Percentiles rank a stretch among this genome's conserved stretches.
These are phyloP conservation scores for Trinorchestia longiramus DNA, from an alignment of 1,140 invertebrate genomes.

Conservation along the genomic window DNA sequence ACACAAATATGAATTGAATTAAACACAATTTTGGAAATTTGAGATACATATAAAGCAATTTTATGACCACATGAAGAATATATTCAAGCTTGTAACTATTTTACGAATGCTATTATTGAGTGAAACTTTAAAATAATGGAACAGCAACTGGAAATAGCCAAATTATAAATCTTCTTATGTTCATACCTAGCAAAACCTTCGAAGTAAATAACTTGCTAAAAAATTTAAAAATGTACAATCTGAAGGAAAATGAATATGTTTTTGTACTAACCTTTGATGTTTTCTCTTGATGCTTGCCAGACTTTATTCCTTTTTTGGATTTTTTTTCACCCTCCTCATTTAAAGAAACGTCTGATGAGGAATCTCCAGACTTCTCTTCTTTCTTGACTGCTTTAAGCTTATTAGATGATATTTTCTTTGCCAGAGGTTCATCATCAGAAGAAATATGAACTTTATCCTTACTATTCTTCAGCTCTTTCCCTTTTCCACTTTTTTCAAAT, in stretches of 20 bases:
- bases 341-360: neutral
- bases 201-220: too few species aligned
- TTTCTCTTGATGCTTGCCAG: neutral
- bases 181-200: neutral
- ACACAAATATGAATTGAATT: neutral
- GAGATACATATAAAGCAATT: neutral
- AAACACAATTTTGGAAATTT: neutral
- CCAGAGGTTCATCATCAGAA: neutral
- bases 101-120: neutral
- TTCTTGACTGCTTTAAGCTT: neutral
- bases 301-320: neutral
- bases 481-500: neutral
- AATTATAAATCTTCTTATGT: neutral
- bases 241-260: neutral
- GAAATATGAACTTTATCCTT: neutral
- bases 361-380: neutral
- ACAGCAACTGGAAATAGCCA: neutral
- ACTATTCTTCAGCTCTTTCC: neutral
- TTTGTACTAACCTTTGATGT: neutral
- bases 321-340: neutral
- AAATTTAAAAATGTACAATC: neutral
- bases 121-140: neutral
- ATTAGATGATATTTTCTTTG: neutral
- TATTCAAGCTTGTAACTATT: too few species aligned
- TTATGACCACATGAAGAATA: too few species aligned